These are phyloP conservation scores for Formica exsecta DNA, from an alignment of 1,140 invertebrate genomes.

Conservation along the genomic window DNA sequence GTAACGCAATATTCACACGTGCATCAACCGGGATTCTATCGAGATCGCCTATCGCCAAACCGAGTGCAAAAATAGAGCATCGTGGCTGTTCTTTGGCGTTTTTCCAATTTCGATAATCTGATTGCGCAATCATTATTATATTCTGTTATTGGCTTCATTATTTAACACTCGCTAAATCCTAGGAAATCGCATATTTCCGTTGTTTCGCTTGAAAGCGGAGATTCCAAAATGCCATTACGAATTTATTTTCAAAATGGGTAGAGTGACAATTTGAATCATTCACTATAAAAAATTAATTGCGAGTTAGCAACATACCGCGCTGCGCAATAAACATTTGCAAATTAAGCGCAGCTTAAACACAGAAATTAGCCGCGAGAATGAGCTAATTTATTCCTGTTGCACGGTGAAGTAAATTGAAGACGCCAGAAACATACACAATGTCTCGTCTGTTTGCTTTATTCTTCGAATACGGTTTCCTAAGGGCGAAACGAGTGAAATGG, in stretches of 20 bases:
- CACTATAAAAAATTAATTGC: not conserved
- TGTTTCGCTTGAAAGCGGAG: conserved; percentile 9
- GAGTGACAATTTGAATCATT: not conserved
- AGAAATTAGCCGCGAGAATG: conserved; percentile 10
- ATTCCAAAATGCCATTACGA: not conserved
- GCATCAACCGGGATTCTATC: not conserved
- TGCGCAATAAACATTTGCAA: not conserved
- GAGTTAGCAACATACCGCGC: too few species aligned
- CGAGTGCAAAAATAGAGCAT: not conserved
- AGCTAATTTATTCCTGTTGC: not conserved
- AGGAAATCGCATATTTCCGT: conserved; percentile 72
- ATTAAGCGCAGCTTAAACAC: conserved; percentile 1
- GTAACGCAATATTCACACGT: not conserved
- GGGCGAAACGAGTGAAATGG: conserved; percentile 9
- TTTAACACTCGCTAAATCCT: conserved; percentile 81
- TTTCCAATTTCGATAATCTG: conserved; percentile 85
- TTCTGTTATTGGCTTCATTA: conserved; percentile 81
- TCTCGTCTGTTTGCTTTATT: conserved; percentile 27
- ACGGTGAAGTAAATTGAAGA: conserved; percentile 5
- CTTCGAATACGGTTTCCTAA: conserved; percentile 31
- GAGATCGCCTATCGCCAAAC: not conserved
- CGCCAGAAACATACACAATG: conserved; percentile 3
- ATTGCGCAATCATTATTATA: conserved; percentile 81
- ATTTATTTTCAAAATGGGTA: not conserved
- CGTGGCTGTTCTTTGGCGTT: conserved; percentile 74